Percentiles rank a stretch among this genome's conserved stretches.
phyloP scores from a whole-genome alignment of 1,140 invertebrate genomes.

The Hylaeus anthracinus region DNA sequence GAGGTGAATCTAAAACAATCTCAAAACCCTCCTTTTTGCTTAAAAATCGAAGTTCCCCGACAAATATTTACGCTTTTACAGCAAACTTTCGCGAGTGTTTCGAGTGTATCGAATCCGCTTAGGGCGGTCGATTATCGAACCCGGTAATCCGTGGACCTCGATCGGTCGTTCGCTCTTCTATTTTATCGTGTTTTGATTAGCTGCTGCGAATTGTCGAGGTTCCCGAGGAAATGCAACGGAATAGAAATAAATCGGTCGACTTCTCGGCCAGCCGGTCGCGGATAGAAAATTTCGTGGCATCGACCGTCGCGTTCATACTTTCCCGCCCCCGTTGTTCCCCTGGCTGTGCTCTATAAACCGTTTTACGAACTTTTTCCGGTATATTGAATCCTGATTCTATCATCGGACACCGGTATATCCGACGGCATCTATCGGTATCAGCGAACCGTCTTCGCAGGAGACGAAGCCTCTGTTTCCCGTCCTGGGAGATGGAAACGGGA shows the following conservation, averaged over 20 bases:
- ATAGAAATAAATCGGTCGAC: constrained; percentile 38
- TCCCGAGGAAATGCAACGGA: no score
- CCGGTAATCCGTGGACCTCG: constrained; percentile 14
- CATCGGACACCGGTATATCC: constrained; percentile 40
- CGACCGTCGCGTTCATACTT: not conserved
- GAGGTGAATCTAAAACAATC: no score
- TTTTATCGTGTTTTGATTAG: not conserved
- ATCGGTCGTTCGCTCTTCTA: not conserved
- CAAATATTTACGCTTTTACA: no score
- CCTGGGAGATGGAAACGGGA: constrained; percentile 64
- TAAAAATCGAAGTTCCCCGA: no score
- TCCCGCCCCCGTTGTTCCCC: not conserved
- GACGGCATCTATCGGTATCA: constrained; percentile 66
- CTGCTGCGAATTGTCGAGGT: not conserved
- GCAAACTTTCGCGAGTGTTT: no score
- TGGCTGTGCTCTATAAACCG: constrained; percentile 8
- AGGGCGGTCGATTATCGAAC: no score
- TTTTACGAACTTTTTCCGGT: constrained; percentile 48
- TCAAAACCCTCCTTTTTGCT: no score
- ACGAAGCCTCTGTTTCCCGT: constrained; percentile 51
- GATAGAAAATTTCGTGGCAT: constrained; percentile 35
- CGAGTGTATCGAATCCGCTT: no score
- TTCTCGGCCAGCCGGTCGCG: not conserved
- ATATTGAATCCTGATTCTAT: constrained; percentile 72
- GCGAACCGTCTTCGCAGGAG: constrained; percentile 44